These are phyloP conservation scores for Scaeva pyrastri DNA, from an alignment of 2,888 invertebrate species.

Conservation along the genomic window DNA sequence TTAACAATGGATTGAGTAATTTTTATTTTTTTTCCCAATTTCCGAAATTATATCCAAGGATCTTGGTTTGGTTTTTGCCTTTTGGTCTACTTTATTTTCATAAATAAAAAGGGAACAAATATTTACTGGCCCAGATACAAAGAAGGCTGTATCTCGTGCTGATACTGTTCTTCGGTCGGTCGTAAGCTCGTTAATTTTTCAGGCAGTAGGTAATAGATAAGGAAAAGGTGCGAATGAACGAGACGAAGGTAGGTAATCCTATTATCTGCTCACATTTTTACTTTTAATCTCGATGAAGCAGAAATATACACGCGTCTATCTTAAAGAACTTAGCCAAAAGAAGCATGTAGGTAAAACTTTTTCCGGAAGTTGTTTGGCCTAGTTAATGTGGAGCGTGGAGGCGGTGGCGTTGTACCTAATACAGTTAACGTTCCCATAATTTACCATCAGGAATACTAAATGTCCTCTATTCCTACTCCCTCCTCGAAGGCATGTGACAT, in stretches of 20 bases:
- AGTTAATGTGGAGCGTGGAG: too few relatives aligned
- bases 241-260: background rate
- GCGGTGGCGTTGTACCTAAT: background rate
- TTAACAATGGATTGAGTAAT: too few relatives aligned
- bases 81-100: too few relatives aligned
- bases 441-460: background rate
- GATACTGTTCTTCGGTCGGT: too few relatives aligned
- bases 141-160: too few relatives aligned
- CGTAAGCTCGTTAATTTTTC: background rate
- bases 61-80: too few relatives aligned
- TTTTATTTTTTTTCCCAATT: too few relatives aligned
- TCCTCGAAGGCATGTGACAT: background rate
- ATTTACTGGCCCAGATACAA: too few relatives aligned
- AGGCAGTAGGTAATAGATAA: background rate
- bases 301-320: background rate
- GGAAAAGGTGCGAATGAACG: background rate
- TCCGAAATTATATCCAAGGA: too few relatives aligned
- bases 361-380: background rate
- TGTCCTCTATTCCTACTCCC: background rate
- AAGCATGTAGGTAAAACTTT: background rate
- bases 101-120: too few relatives aligned
- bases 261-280: background rate
- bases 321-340: background rate
- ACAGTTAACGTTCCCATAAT: background rate
- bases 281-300: background rate